Evolutionary conservation across 2,113 vertebrate genomes (phyloP).

Genomic region (Tinamus guttatus): DNA sequence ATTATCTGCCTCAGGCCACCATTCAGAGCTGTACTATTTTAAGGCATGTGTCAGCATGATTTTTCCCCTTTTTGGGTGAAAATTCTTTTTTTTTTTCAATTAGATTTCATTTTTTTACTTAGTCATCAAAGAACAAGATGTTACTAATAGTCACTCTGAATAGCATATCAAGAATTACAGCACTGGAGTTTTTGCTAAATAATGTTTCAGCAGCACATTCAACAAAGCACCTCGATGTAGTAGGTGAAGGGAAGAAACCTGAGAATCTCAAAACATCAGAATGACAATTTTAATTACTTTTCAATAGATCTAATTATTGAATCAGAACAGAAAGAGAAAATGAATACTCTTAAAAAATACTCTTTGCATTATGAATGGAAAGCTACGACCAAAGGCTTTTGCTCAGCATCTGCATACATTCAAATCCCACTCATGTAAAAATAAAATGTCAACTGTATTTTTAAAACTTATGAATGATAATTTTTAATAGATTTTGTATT

Average conservation of each 20-base stretch:
- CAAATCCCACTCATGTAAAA: background rate
- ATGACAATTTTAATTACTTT: background rate
- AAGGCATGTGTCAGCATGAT: conserved; percentile 27
- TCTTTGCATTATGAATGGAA: background rate
- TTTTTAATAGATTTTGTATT: background rate
- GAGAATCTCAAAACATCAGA: background rate
- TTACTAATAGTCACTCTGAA: background rate
- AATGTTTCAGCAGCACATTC: background rate
- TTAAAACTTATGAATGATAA: background rate
- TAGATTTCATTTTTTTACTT: background rate
- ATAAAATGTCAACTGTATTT: background rate
- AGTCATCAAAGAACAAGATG: background rate
- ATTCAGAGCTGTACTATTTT: conserved; percentile 30
- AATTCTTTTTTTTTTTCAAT: background rate
- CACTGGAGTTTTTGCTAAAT: background rate
- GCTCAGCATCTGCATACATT: background rate
- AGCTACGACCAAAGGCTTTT: background rate
- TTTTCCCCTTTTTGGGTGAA: background rate
- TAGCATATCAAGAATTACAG: background rate
- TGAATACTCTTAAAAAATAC: background rate
- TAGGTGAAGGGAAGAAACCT: background rate
- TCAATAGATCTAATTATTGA: background rate
- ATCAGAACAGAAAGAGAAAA: background rate
- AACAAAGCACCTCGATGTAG: background rate
- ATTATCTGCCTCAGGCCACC: conserved; percentile 57